Conservation (phyloP, 2,113 vertebrate genomes). For the Typhlomys cinereus region DNA sequence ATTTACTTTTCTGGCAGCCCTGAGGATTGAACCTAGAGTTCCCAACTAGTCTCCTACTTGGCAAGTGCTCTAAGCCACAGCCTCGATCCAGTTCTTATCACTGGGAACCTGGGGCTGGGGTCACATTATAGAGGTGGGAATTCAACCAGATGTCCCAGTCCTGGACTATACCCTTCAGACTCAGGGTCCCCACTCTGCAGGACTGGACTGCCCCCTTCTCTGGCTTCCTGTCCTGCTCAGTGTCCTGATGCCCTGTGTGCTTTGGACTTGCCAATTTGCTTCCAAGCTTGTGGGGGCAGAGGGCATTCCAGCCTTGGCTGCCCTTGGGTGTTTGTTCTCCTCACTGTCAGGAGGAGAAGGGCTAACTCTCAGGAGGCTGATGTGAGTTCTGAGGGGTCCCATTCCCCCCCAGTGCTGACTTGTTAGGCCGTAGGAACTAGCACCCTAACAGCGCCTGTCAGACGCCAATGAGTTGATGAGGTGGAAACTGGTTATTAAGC, state of each 20-base stretch:
- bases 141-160: neutral
- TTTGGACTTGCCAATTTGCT: neutral
- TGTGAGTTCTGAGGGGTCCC: neutral
- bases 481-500: constrained; percentile 84
- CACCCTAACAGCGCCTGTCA: constrained; percentile 77
- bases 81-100: neutral
- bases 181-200: neutral
- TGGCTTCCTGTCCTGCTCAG: neutral
- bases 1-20: no score
- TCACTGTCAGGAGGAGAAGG: neutral
- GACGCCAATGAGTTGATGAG: constrained; percentile 78
- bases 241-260: no score
- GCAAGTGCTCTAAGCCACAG: no score
- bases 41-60: no score
- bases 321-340: constrained; percentile 50
- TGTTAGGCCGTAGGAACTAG: constrained; percentile 75
- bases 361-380: neutral
- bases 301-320: neutral
- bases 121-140: neutral
- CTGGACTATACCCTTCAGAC: neutral
- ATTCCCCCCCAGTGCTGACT: constrained; percentile 36
- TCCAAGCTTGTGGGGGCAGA: neutral
- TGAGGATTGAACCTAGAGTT: no score
- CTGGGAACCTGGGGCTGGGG: neutral
- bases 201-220: neutral